Evolutionary conservation across 2,797 vertebrate species (phyloP).

Genomic region (Falco novaeseelandiae): DNA sequence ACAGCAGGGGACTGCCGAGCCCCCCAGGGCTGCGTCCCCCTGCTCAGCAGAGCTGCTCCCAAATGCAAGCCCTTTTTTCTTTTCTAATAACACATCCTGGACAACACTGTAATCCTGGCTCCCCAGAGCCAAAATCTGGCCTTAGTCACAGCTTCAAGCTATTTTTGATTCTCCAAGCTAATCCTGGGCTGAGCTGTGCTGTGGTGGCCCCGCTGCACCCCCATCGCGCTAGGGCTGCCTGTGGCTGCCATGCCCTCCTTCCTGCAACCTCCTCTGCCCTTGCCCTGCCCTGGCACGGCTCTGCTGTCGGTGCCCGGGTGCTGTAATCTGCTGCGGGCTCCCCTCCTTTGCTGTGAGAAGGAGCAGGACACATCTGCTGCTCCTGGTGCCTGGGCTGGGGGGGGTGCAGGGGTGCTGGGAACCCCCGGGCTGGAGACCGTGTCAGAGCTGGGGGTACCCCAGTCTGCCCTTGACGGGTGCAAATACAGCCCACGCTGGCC

Average conservation of each 20-base stretch:
- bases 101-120: slow-evolving; percentile 57
- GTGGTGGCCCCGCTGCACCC: not conserved
- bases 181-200: slow-evolving; percentile 53
- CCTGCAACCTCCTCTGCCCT: not conserved
- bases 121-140: slow-evolving; percentile 71
- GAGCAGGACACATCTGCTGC: not conserved
- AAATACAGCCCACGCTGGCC: not conserved
- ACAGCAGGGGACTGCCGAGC: not conserved
- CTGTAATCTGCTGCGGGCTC: not conserved
- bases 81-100: slow-evolving; percentile 58
- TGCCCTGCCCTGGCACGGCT: not conserved
- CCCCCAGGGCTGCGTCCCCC: not conserved
- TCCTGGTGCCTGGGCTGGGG: not conserved
- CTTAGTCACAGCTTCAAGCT: slow-evolving; percentile 71
- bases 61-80: slow-evolving; percentile 5
- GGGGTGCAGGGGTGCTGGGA: not conserved
- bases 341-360: not conserved
- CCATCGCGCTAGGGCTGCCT: not conserved
- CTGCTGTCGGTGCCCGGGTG: accelerated
- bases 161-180: slow-evolving; percentile 66
- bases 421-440: accelerated
- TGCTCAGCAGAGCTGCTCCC: not conserved
- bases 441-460: not conserved
- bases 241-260: not conserved
- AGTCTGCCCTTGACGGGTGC: accelerated